Percentiles rank a stretch among this genome's conserved stretches.
Evolutionary conservation across 2,113 vertebrate genomes (phyloP).

Genomic region (Podocnemis expansa): DNA sequence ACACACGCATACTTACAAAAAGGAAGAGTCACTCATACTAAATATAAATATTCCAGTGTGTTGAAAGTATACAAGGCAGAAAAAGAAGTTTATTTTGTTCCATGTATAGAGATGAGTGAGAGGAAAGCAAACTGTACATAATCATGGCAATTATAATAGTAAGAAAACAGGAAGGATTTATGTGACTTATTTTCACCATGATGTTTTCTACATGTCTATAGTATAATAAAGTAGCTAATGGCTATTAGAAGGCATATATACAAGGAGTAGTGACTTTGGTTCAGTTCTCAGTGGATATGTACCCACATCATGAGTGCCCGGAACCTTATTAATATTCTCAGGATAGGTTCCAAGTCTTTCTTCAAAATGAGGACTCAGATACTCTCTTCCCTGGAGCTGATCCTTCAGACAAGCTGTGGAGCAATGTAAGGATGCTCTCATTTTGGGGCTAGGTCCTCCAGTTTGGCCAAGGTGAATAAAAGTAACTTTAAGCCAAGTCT

Average conservation of each 20-base stretch:
- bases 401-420: not conserved
- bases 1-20: not conserved
- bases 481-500: not conserved
- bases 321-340: not conserved
- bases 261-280: not conserved
- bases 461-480: not conserved
- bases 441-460: not conserved
- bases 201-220: not conserved
- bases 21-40: not conserved
- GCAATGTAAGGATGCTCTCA: not conserved
- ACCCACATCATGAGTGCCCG: not conserved
- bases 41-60: not conserved
- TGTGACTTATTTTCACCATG: not conserved
- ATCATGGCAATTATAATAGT: not conserved
- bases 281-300: not conserved
- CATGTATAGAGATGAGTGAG: not conserved
- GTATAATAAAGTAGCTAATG: not conserved
- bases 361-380: not conserved
- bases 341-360: not conserved
- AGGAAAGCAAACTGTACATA: not conserved
- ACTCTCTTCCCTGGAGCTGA: not conserved
- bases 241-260: not conserved
- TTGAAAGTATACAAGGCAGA: not conserved
- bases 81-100: not conserved
- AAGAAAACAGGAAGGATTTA: not conserved